These are phyloP conservation scores for Amblyteles armatorius DNA, from an alignment of 2,888 invertebrate species.

Conservation along the genomic window DNA sequence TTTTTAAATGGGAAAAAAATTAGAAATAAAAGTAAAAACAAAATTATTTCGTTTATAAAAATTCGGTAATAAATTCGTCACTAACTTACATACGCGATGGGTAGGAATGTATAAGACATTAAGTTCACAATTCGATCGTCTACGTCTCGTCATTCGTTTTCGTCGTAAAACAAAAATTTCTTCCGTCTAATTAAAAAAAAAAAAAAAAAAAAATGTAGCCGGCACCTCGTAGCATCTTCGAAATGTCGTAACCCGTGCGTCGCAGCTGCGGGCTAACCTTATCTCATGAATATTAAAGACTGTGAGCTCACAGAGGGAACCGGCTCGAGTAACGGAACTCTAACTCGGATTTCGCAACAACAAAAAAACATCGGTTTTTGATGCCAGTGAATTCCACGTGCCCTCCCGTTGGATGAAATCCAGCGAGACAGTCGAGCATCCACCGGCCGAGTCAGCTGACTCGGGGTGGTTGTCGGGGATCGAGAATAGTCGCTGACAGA, in stretches of 20 bases:
- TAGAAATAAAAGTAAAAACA: too few relatives aligned
- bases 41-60: too few relatives aligned
- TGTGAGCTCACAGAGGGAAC: neutral
- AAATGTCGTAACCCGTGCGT: conserved; percentile 1
- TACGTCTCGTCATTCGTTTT: too few relatives aligned
- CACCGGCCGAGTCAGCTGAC: neutral
- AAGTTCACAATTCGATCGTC: too few relatives aligned
- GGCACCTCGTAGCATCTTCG: neutral
- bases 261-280: conserved; percentile 26
- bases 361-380: neutral
- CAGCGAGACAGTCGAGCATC: neutral
- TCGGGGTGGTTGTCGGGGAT: neutral
- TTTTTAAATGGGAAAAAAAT: too few relatives aligned
- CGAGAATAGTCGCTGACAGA: neutral
- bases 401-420: neutral
- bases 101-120: too few relatives aligned
- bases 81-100: too few relatives aligned
- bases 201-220: neutral
- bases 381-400: neutral
- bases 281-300: conserved; percentile 48
- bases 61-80: too few relatives aligned
- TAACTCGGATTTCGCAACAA: neutral
- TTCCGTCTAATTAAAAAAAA: too few relatives aligned
- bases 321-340: neutral
- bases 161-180: too few relatives aligned